Percentiles rank a stretch among this genome's conserved stretches.
Conservation (phyloP, 2,797 vertebrate genomes). For the Anguilla obscura region DNA sequence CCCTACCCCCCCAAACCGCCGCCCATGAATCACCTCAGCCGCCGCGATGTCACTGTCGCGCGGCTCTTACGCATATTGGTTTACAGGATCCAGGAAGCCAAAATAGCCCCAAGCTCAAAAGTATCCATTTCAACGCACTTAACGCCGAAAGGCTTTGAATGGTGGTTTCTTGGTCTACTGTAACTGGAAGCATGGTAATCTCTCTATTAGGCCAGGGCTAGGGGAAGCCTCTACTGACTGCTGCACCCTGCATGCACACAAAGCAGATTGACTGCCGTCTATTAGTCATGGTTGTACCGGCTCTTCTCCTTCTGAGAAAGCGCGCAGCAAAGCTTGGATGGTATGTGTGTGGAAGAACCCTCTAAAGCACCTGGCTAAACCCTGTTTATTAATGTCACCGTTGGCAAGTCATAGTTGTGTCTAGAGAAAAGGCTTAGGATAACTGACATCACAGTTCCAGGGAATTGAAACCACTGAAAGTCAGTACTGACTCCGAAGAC, state of each 20-base stretch:
- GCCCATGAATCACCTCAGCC: constrained; percentile 7
- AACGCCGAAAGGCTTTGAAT: constrained; percentile 19
- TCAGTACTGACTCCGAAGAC: constrained; percentile 12
- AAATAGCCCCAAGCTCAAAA: neutral
- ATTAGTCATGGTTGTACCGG: constrained; percentile 4
- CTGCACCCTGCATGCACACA: constrained; percentile 15
- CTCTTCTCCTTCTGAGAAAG: neutral
- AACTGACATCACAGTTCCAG: constrained; percentile 21
- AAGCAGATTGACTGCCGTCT: constrained; percentile 13
- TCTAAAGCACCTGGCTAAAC: neutral
- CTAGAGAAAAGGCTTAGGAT: neutral
- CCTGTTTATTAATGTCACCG: neutral
- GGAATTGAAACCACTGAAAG: constrained; percentile 22
- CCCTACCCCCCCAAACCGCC: neutral
- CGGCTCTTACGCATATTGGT: neutral
- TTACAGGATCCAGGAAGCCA: constrained; percentile 12
- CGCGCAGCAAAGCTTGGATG: neutral
- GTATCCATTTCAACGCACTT: neutral
- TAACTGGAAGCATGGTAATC: constrained; percentile 14
- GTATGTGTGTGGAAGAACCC: neutral
- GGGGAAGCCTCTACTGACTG: constrained; percentile 35
- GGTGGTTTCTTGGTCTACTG: constrained; percentile 12
- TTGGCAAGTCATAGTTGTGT: neutral
- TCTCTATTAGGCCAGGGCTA: constrained; percentile 30
- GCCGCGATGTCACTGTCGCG: neutral